phyloP scores from a whole-genome alignment of 2,797 vertebrate genomes.

The Amblyopsis hoosieri region DNA sequence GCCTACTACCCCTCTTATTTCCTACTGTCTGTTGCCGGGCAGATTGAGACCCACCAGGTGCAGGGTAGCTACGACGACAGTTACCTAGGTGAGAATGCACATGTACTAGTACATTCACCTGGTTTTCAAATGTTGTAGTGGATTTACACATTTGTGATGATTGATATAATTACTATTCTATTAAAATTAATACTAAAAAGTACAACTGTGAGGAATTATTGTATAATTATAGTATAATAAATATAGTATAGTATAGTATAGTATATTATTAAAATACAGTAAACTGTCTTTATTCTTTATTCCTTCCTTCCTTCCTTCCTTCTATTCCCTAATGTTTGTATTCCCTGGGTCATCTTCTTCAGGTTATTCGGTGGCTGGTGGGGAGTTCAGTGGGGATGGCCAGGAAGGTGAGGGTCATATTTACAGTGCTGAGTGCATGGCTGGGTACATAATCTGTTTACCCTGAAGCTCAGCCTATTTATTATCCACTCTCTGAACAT shows the following conservation, averaged over 20 bases:
- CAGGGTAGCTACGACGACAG: conserved; percentile 84
- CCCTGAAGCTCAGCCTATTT: conserved; percentile 14
- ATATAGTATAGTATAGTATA: no score
- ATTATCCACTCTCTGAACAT: conserved; percentile 20
- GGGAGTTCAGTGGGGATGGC: conserved; percentile 70
- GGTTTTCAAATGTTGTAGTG: no score
- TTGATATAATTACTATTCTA: no score
- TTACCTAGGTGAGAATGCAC: conserved; percentile 79
- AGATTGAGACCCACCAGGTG: conserved; percentile 83
- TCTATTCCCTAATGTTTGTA: background rate
- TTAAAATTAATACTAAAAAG: no score
- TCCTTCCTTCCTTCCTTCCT: no score
- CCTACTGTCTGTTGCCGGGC: conserved; percentile 78
- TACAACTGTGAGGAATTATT: no score
- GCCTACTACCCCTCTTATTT: conserved; percentile 84
- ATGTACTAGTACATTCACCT: background rate
- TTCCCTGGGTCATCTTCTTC: conserved; percentile 14
- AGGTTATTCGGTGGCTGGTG: conserved; percentile 73
- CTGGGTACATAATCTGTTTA: conserved; percentile 26
- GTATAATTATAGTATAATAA: no score
- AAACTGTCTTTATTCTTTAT: no score
- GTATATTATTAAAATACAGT: no score
- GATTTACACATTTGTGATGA: no score
- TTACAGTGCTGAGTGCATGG: conserved; percentile 40
- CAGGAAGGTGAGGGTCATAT: conserved; percentile 72